Conservation (phyloP, 1,140 invertebrate genomes). For the Drosophila repleta region DNA sequence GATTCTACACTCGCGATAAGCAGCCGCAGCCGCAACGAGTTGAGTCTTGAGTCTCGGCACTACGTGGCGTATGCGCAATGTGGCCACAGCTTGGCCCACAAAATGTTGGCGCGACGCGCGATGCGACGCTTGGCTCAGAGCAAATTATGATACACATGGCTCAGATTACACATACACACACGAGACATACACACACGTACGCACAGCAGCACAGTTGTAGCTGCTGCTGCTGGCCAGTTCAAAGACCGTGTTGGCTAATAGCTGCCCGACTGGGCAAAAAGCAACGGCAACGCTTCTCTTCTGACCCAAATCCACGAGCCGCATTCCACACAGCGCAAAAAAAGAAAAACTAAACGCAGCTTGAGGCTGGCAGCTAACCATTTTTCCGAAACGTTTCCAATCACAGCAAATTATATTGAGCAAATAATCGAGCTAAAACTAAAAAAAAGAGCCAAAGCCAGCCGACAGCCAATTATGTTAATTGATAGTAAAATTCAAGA, state of each 20-base stretch:
- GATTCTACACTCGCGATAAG: slow-evolving; percentile 64
- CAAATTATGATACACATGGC: slow-evolving; percentile 74
- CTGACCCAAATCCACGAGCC: slow-evolving; percentile 47
- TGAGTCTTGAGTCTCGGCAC: too few species aligned
- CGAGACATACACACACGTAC: slow-evolving; percentile 11
- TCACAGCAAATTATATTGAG: slow-evolving; percentile 56
- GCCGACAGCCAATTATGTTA: slow-evolving; percentile 71
- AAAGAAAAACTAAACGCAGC: slow-evolving; percentile 16
- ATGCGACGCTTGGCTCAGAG: slow-evolving; percentile 20
- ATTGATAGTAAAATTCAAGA: slow-evolving; percentile 75
- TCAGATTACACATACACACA: slow-evolving; percentile 47
- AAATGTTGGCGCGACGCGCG: slow-evolving; percentile 5
- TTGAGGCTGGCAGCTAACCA: slow-evolving; percentile 20
- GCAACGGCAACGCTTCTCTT: slow-evolving; percentile 28
- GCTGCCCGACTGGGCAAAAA: slow-evolving; percentile 12
- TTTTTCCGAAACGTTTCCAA: slow-evolving; percentile 41
- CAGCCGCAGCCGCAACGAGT: slow-evolving; percentile 40
- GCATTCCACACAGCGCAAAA: slow-evolving; percentile 39
- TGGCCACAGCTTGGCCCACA: slow-evolving; percentile 57
- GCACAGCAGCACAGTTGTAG: slow-evolving; percentile 9
- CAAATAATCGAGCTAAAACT: slow-evolving; percentile 56
- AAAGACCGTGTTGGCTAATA: slow-evolving; percentile 52
- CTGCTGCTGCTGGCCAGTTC: slow-evolving; percentile 46
- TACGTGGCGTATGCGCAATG: slow-evolving; percentile 76
- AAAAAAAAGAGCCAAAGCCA: neutral